phyloP scores from a whole-genome alignment of 2,113 vertebrate species.

The Ibidorhyncha struthersii region DNA sequence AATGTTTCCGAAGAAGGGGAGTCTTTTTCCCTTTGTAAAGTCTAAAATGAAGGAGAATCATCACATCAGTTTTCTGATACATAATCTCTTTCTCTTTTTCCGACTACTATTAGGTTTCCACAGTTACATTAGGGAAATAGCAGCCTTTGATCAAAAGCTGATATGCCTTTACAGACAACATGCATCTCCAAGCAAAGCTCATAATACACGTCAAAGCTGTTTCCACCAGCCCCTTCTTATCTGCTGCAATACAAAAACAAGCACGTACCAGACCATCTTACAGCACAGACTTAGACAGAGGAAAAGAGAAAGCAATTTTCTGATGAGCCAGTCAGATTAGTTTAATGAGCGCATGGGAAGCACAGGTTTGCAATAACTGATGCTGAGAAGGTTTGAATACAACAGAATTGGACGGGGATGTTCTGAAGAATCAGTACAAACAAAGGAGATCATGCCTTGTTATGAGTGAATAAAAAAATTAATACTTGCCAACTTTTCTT shows the following conservation, averaged over 20 bases:
- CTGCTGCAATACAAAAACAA: constrained; percentile 66
- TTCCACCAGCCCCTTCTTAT: constrained; percentile 65
- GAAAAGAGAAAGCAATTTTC: constrained; percentile 53
- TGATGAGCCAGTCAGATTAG: constrained; percentile 70
- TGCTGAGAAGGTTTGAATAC: constrained; percentile 50
- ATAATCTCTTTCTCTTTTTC: constrained; percentile 55
- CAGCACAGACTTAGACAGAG: constrained; percentile 55
- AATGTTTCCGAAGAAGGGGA: constrained; percentile 99
- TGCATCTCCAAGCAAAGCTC: constrained; percentile 83
- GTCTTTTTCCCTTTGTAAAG: constrained; percentile 98
- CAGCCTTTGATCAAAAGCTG: constrained; percentile 66
- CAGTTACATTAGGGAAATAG: constrained; percentile 52
- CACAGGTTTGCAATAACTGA: constrained; percentile 50
- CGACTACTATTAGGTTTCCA: constrained; percentile 27
- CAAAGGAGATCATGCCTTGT: constrained; percentile 81
- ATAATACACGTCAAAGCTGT: constrained; percentile 63
- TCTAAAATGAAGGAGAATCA: constrained; percentile 99
- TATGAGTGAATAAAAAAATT: constrained; percentile 69
- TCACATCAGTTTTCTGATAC: constrained; percentile 81
- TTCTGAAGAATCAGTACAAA: constrained; percentile 64
- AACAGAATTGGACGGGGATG: not conserved
- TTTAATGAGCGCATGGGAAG: constrained; percentile 52
- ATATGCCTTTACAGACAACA: constrained; percentile 72
- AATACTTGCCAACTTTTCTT: constrained; percentile 88
- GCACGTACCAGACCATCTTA: constrained; percentile 61